A percentile compares a stretch with the other conserved stretches of the same genome.
These are phyloP conservation scores for Ochlodes sylvanus DNA, from an alignment of 2,888 invertebrate species.

Conservation along the genomic window DNA sequence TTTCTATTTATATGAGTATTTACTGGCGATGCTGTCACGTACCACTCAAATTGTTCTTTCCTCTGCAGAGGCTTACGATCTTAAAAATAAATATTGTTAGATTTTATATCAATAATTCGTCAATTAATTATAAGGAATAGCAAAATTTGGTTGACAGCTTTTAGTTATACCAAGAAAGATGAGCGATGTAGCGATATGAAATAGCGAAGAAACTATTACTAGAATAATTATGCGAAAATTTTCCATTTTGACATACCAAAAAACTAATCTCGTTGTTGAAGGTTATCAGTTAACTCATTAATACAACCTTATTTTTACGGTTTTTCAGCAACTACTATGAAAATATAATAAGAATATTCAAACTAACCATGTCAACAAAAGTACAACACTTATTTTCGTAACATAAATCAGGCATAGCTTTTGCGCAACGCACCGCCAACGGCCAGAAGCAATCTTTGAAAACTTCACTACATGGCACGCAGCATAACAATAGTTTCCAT, in stretches of 20 bases:
- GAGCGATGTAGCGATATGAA: no score
- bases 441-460: conserved; percentile 60
- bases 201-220: no score
- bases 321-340: no score
- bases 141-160: no score
- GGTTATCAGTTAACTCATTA: no score
- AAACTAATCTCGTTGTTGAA: no score
- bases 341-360: conserved; percentile 7
- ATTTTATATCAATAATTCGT: no score
- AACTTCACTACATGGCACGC: conserved; percentile 53
- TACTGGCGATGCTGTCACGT: conserved; percentile 52
- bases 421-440: conserved; percentile 74
- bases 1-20: conserved; percentile 48
- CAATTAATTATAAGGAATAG: no score
- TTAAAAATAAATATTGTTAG: conserved; percentile 39
- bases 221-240: no score
- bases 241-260: no score
- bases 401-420: conserved; percentile 56
- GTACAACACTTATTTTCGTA: conserved; percentile 57
- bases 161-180: no score
- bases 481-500: conserved; percentile 64
- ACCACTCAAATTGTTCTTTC: conserved; percentile 60
- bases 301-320: no score
- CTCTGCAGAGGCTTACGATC: conserved; percentile 63
- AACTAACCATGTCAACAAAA: conserved; percentile 66